Evolutionary conservation across 1,140 invertebrate species (phyloP).

Genomic region (Tenebrio molitor): DNA sequence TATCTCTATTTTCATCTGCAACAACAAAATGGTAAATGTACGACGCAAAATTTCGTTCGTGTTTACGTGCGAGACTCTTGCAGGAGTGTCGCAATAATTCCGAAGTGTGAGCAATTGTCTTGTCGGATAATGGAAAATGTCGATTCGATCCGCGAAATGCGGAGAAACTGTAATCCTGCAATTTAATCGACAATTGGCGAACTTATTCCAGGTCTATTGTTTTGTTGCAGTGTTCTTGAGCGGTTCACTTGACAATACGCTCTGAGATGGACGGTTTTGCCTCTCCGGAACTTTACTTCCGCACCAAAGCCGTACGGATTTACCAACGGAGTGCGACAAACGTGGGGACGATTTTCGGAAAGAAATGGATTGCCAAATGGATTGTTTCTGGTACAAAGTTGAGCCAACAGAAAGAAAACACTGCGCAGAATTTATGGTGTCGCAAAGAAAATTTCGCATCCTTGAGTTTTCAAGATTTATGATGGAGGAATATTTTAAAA

Average conservation of each 20-base stretch:
- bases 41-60: neutral
- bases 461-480: too few relatives aligned
- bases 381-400: too few relatives aligned
- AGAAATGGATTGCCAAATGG: too few relatives aligned
- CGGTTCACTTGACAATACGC: constrained; percentile 44
- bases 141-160: constrained; percentile 7
- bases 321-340: neutral
- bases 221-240: constrained; percentile 40
- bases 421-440: too few relatives aligned
- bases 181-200: constrained; percentile 38
- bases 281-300: constrained; percentile 33
- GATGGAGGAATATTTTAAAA: too few relatives aligned
- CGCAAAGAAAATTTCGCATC: too few relatives aligned
- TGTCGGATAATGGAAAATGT: constrained; percentile 31
- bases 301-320: neutral
- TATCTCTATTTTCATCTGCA: constrained; percentile 84
- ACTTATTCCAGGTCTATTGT: constrained; percentile 35
- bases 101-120: constrained; percentile 22
- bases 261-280: constrained; percentile 42
- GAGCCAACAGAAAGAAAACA: too few relatives aligned
- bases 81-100: neutral
- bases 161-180: constrained; percentile 25
- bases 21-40: constrained; percentile 33
- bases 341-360: too few relatives aligned
- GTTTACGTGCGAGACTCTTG: constrained; percentile 2